phyloP scores from a whole-genome alignment of 1,140 invertebrate species.

The Euwallacea similis region DNA sequence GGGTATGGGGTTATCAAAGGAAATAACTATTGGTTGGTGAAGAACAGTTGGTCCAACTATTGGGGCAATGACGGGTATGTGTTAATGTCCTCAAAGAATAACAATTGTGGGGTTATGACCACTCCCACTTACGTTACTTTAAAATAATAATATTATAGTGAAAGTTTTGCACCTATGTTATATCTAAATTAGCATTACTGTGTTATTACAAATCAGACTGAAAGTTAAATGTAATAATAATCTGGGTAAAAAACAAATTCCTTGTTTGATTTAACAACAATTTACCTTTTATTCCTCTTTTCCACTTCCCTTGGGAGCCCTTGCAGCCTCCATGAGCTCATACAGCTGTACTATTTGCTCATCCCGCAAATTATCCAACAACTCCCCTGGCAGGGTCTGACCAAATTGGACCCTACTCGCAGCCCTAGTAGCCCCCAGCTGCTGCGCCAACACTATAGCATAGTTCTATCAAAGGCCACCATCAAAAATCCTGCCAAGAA shows the following conservation, averaged over 20 bases:
- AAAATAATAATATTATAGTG: conserved; percentile 21
- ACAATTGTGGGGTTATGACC: conserved; percentile 90
- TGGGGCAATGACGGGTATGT: conserved; percentile 96
- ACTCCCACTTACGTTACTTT: conserved; percentile 79
- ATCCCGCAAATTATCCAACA: conserved; percentile 73
- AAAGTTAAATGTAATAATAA: neutral
- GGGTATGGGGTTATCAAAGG: conserved; percentile 87
- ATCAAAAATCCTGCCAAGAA: neutral
- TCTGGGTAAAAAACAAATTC: neutral
- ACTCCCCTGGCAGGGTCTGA: conserved; percentile 59
- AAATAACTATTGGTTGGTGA: conserved; percentile 86
- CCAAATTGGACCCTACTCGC: conserved; percentile 64
- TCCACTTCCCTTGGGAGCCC: conserved; percentile 34
- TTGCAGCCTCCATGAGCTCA: conserved; percentile 75
- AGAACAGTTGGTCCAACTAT: conserved; percentile 94
- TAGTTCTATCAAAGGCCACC: conserved; percentile 64
- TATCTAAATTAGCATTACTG: neutral
- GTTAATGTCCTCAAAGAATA: conserved; percentile 83
- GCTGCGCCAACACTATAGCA: conserved; percentile 70
- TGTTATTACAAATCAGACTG: neutral
- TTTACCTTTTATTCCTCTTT: neutral
- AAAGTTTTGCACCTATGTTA: no score
- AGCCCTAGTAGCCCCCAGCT: conserved; percentile 65
- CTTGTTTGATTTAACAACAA: neutral
- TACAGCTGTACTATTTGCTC: conserved; percentile 82